Base-by-base conservation (phyloP, 2,113 vertebrate genomes). In the Gavia stellata region DNA sequence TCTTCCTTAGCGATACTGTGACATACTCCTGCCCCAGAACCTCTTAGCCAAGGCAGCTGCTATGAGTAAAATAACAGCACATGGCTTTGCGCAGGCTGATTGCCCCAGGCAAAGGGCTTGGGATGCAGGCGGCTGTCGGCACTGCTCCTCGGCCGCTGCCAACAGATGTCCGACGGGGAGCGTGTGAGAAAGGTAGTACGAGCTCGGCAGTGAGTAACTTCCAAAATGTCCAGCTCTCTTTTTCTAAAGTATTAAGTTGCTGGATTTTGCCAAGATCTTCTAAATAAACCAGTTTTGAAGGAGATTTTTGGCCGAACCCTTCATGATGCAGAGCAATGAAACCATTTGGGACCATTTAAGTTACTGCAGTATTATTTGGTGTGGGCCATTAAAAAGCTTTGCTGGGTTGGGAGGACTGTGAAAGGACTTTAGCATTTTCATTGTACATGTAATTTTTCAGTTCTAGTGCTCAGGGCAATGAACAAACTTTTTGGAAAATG, bases 191-290 rank as follows among this genome's bases (percentile, higher is more conserved):
- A 94, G 66, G 74, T 86, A 53, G 66, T 17, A 38, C 38, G 6
- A 92, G 65, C 55, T 92, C 79, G 66, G 85, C 85, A 86, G n/a
- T 4, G 16, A 82, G 14, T 24, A 68, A 25, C 82, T 83, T 86
- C 71, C 88, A 88, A 53, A 63, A 68, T 13, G 40, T 21, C 33
- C 73, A 73, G 58, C 42, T 21, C 49, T 56, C 49, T 49, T 74
- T 31, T 40, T 44, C 49, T 85, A 2, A 86, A 75, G 15, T 56
- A 79, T 45, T 58, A 73, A 53, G 40, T 62, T 29, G 17, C 29
- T 88, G 34, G 53, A n/a, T 89, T 89, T 96, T 95, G 78, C 71
- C 86, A 79, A 55, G 36, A 17, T 88, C 65, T 61, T 86, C 49
- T 42, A 65, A 78, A 85, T 19, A 55, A 88, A 68, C 38, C 2